Conservation (phyloP, 2,113 vertebrate species). For the Pachypanchax playfairii region DNA sequence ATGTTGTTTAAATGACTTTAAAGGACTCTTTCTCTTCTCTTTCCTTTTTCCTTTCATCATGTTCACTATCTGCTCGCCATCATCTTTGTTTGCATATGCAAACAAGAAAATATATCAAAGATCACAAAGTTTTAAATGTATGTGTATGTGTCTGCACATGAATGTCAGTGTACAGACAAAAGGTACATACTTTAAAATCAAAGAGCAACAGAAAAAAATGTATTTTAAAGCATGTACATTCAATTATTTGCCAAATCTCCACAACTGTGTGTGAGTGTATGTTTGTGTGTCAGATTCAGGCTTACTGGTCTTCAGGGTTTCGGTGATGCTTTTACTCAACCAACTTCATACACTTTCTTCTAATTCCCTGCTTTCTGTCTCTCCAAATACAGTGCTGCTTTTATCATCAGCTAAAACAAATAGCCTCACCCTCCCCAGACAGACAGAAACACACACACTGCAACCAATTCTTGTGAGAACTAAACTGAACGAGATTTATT, state of each 20-base stretch:
- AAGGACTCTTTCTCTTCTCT: not conserved
- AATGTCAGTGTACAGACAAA: too few relatives aligned
- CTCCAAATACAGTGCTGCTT: constrained; percentile 70
- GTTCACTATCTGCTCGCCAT: too few relatives aligned
- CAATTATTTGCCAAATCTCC: constrained; percentile 3
- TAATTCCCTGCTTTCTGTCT: constrained; percentile 70
- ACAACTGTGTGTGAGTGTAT: not conserved
- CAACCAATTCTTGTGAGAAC: constrained; percentile 30
- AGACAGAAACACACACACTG: constrained; percentile 9
- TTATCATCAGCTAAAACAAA: constrained; percentile 78
- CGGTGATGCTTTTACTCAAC: constrained; percentile 36
- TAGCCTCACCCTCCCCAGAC: constrained; percentile 51
- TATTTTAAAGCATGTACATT: constrained; percentile 1
- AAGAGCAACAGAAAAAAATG: constrained; percentile 4
- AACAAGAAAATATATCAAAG: too few relatives aligned
- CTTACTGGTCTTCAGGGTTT: constrained; percentile 10
- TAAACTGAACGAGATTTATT: constrained; percentile 13
- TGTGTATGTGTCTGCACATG: too few relatives aligned
- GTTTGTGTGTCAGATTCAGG: constrained; percentile 1
- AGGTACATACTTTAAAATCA: too few relatives aligned
- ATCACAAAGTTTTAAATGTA: too few relatives aligned
- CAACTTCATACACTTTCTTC: constrained; percentile 44
- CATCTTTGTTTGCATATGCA: not conserved
- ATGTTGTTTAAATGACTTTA: too few relatives aligned
- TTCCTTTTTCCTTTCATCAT: not conserved